Conservation (phyloP, 1,140 invertebrate species). For the Aphaenogaster floridana region DNA sequence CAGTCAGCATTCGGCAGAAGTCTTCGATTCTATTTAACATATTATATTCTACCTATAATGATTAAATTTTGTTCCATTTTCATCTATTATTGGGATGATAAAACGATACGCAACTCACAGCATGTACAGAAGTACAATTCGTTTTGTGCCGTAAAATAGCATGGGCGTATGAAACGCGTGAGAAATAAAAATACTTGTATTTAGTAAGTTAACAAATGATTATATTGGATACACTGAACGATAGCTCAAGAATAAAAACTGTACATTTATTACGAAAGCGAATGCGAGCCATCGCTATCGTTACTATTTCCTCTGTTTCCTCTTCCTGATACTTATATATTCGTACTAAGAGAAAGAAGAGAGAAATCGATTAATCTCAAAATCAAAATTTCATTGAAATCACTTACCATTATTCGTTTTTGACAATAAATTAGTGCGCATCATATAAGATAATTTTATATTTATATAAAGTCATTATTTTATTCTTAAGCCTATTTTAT, state of each 20-base stretch:
- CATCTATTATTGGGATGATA: slow-evolving; percentile 21
- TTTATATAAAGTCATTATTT: not conserved
- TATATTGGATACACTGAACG: slow-evolving; percentile 79
- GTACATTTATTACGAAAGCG: slow-evolving; percentile 80
- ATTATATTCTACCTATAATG: slow-evolving; percentile 36
- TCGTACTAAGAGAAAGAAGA: not conserved
- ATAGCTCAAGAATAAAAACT: slow-evolving; percentile 78
- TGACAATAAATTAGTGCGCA: not conserved
- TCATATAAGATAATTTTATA: slow-evolving; percentile 8
- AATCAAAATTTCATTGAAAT: slow-evolving; percentile 26
- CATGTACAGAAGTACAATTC: slow-evolving; percentile 38
- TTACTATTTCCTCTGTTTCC: not conserved
- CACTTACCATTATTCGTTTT: not conserved
- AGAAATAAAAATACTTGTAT: slow-evolving; percentile 75
- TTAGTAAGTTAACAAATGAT: slow-evolving; percentile 80
- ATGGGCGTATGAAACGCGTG: slow-evolving; percentile 19
- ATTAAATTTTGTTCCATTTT: slow-evolving; percentile 41
- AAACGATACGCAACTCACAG: not conserved
- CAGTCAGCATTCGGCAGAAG: slow-evolving; percentile 7
- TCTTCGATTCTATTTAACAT: slow-evolving; percentile 35
- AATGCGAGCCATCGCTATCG: slow-evolving; percentile 40
- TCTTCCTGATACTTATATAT: not conserved
- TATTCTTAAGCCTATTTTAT: not conserved
- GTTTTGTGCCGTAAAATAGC: slow-evolving; percentile 22
- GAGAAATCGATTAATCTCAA: not conserved